Percentiles rank a stretch among this genome's conserved stretches.
Conservation (phyloP, 1,140 invertebrate species). For the Andrena cerasifolii region DNA sequence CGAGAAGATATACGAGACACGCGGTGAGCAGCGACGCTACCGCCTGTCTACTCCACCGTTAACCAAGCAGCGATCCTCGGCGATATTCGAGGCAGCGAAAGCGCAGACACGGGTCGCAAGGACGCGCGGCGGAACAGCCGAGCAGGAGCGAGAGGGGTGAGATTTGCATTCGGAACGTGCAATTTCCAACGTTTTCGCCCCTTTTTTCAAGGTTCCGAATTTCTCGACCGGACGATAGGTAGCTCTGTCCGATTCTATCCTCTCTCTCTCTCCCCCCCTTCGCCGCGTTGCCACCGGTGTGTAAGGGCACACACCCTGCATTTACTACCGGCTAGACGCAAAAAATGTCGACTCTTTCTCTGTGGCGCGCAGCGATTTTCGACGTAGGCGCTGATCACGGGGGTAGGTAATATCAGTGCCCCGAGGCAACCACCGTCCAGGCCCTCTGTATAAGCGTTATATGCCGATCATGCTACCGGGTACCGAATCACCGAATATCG, state of each 20-base stretch:
- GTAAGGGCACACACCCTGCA: constrained; percentile 73
- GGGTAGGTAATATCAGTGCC: constrained; percentile 76
- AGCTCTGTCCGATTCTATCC: constrained; percentile 49
- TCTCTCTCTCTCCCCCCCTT: constrained; percentile 14
- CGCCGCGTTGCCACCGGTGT: too few species aligned
- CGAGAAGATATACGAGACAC: constrained; percentile 13
- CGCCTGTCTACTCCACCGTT: not conserved
- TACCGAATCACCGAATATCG: constrained; percentile 75
- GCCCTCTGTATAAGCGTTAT: constrained; percentile 63
- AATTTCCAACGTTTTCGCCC: constrained; percentile 75
- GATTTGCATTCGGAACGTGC: constrained; percentile 79
- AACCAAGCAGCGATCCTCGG: too few species aligned
- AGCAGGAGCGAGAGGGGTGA: not conserved
- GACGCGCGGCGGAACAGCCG: not conserved
- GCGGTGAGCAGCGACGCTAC: not conserved
- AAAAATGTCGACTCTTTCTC: constrained; percentile 71
- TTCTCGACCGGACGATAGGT: constrained; percentile 43
- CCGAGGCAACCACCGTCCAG: constrained; percentile 62
- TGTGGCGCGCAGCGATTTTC: constrained; percentile 66
- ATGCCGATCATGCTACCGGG: constrained; percentile 76
- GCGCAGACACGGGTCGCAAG: constrained; percentile 16
- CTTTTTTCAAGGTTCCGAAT: constrained; percentile 66
- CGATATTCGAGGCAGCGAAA: not conserved
- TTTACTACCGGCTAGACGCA: constrained; percentile 82
- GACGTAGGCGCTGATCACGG: constrained; percentile 75